A percentile compares a stretch with the other conserved stretches of the same genome.
phyloP scores from a whole-genome alignment of 2,888 invertebrate genomes.

The Cephus sareptanus region DNA sequence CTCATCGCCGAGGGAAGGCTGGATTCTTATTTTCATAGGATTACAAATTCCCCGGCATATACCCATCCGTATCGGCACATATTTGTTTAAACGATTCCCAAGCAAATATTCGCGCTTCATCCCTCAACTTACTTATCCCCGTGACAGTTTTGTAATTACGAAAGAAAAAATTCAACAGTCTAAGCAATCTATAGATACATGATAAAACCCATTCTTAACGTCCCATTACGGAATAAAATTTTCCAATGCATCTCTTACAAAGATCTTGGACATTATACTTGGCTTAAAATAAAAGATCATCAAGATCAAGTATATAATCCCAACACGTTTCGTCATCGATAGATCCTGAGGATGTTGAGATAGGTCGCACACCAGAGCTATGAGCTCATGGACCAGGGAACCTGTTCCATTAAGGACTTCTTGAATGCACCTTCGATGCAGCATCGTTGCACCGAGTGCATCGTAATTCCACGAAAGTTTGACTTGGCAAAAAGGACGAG shows the following conservation, averaged over 20 bases:
- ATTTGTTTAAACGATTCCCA: not conserved
- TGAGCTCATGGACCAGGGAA: not conserved
- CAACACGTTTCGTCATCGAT: not conserved
- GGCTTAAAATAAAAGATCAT: not conserved
- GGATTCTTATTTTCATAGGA: not conserved
- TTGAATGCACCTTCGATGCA: not conserved
- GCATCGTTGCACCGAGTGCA: not conserved
- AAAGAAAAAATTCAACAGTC: not conserved
- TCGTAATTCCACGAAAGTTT: not conserved
- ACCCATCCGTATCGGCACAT: not conserved
- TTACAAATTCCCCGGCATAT: not conserved
- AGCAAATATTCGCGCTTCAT: not conserved
- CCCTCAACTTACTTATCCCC: not conserved
- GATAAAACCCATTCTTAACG: not conserved
- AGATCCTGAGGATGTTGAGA: not conserved
- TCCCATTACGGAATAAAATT: not conserved
- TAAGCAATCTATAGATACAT: not conserved
- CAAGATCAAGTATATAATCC: not conserved
- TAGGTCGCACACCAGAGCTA: not conserved
- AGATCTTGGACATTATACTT: not conserved
- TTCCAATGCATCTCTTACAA: not conserved
- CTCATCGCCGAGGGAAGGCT: not conserved
- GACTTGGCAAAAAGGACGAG: not conserved
- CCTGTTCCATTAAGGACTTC: not conserved
- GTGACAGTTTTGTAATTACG: not conserved